Percentiles rank a stretch among this genome's conserved stretches.
Evolutionary conservation across 2,113 vertebrate genomes (phyloP).

Genomic region (Lagenorhynchus albirostris): DNA sequence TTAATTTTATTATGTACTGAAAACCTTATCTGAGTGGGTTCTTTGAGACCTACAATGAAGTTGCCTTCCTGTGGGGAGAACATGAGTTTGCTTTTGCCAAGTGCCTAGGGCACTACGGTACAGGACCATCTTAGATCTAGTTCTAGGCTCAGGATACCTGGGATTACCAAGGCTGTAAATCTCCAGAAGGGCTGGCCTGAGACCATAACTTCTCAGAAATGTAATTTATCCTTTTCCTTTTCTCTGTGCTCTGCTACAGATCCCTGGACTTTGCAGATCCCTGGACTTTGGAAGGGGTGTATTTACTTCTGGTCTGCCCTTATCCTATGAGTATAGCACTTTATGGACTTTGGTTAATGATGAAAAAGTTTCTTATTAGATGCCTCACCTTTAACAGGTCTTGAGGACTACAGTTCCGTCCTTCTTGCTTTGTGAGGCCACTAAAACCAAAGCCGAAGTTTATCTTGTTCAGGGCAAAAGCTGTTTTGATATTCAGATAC

Average conservation of each 20-base stretch:
- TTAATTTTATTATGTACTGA: not conserved
- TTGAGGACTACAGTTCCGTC: not conserved
- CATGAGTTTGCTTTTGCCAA: not conserved
- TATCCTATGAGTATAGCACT: not conserved
- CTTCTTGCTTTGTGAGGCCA: not conserved
- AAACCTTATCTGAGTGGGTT: not conserved
- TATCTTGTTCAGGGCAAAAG: not conserved
- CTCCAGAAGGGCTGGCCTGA: not conserved
- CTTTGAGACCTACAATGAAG: not conserved
- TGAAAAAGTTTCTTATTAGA: not conserved
- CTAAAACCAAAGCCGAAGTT: not conserved
- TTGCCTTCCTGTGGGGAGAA: not conserved
- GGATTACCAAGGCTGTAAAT: not conserved
- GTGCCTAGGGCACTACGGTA: not conserved
- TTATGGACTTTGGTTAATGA: not conserved
- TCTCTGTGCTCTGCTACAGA: not conserved
- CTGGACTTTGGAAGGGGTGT: not conserved
- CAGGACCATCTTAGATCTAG: not conserved
- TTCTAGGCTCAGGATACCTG: not conserved
- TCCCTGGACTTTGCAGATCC: not conserved
- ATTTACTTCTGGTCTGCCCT: not conserved
- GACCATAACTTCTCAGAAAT: not conserved
- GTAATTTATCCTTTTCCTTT: not conserved
- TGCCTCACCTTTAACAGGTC: not conserved
- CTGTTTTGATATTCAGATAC: not conserved